phyloP scores from a whole-genome alignment of 2,888 invertebrate species.

The Aporophyla lueneburgensis region DNA sequence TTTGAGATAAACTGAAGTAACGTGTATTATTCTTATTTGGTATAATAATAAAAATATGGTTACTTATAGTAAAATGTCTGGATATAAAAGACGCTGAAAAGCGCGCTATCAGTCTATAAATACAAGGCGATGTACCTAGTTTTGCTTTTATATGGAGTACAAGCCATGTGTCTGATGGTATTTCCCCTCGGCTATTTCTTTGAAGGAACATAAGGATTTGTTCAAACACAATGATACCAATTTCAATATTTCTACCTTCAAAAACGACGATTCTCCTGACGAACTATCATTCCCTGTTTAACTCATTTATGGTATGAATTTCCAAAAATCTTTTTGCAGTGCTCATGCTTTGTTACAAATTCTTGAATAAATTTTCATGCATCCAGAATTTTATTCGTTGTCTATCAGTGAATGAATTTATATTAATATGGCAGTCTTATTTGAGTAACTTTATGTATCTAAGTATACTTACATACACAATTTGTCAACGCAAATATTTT shows the following conservation, averaged over 20 bases:
- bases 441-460: no score
- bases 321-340: no score
- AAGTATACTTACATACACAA: no score
- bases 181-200: background rate
- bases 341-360: no score
- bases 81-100: background rate
- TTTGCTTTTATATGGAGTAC: background rate
- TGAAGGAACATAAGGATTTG: background rate
- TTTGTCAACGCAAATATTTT: background rate
- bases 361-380: no score
- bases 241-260: background rate
- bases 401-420: no score
- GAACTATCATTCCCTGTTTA: no score
- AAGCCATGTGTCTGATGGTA: background rate
- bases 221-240: background rate
- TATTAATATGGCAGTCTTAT: no score
- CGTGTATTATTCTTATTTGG: background rate
- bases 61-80: background rate
- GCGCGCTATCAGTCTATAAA: no score
- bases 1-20: slow-evolving; percentile 4
- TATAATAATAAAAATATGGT: background rate
- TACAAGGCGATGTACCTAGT: background rate
- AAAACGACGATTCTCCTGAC: background rate
- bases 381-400: no score
- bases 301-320: no score